Base-by-base conservation (phyloP, 2,113 vertebrate species). In the Cavia porcellus region DNA sequence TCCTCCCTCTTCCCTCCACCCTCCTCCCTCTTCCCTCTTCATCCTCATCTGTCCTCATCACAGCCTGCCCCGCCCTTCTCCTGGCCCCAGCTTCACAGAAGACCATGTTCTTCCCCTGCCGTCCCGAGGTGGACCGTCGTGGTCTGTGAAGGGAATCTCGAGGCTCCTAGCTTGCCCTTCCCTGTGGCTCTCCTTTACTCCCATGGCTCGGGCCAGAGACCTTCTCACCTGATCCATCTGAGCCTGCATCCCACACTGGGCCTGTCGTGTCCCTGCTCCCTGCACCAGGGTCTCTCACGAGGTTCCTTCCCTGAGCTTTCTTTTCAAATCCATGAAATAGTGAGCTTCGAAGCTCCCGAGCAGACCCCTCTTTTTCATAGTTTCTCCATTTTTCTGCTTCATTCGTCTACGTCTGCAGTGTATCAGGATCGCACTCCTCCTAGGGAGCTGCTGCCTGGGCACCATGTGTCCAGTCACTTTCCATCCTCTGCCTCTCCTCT, bases 211-310 rank as follows among this genome's bases (percentile, higher is more conserved):
- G 30, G 32, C 45, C 8, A 30, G 10, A 59, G 28, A 5, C 25
- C 17, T 20, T 12, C 3, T 2, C 5, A 5, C 0, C 1, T 1
- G 1, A 9, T 12, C 35, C 6, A 28, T 1, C 15, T 79, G 14
- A 35, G 7, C 35, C 7, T n/a, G 35, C 17, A 2, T 70, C 15
- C 68, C 35, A 1, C 30, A 14, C 5, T 0, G 5, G 2, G 1
- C 15, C 2, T 0, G 15, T 2, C 2, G 0, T 7, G 22, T 1
- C 28, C 30, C 64, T 47, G 12, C 20, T 81, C 12, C 61, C 81
- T 57, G 25, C 38, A 5, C 5, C 7, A 3, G 25, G 35, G 25
- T 22, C 88, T 83, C 42, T 22, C 17, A n/a, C 8, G 45, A 35
- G 12, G 0, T 6, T 52, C 22, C 14, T 72, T 57, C 30, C 5